Evolutionary conservation across 2,888 invertebrate species (phyloP).

Genomic region (Clitarchus hookeri): DNA sequence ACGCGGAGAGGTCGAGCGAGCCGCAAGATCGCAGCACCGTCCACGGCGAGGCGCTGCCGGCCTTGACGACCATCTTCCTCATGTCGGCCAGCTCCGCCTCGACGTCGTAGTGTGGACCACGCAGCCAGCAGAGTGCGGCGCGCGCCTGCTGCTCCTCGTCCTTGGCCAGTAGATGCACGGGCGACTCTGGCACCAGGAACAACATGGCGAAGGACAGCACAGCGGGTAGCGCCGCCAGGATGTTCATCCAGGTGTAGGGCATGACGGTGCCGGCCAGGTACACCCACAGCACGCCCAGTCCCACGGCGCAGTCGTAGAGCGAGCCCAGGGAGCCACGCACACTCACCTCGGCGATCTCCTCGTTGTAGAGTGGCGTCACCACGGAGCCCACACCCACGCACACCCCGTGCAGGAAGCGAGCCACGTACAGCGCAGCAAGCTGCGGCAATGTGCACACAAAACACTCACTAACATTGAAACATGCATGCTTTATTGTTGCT

Average conservation of each 20-base stretch:
- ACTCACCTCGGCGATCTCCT: constrained; percentile 69
- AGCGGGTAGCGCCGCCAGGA: constrained; percentile 68
- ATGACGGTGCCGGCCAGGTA: constrained; percentile 75
- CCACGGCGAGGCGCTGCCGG: neutral
- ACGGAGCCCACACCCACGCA: constrained; percentile 72
- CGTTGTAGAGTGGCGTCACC: constrained; percentile 82
- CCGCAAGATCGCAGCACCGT: neutral
- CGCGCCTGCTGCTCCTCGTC: constrained; percentile 60
- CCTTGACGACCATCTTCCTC: constrained; percentile 54
- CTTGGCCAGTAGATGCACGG: constrained; percentile 69
- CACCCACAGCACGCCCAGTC: constrained; percentile 70
- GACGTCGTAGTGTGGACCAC: constrained; percentile 64
- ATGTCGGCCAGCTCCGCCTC: constrained; percentile 68
- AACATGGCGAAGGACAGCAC: constrained; percentile 67
- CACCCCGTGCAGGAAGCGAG: constrained; percentile 65
- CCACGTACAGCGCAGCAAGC: constrained; percentile 60
- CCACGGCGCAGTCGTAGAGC: constrained; percentile 54
- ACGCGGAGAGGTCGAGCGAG: neutral
- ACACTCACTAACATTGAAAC: neutral
- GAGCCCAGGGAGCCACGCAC: constrained; percentile 55
- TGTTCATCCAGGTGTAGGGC: constrained; percentile 72
- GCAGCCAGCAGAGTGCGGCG: constrained; percentile 67
- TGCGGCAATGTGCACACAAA: neutral
- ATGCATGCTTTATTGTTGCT: too few relatives aligned
- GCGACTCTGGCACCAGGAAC: constrained; percentile 76